phyloP scores from a whole-genome alignment of 1,140 invertebrate species.

The Aphaenogaster floridana region DNA sequence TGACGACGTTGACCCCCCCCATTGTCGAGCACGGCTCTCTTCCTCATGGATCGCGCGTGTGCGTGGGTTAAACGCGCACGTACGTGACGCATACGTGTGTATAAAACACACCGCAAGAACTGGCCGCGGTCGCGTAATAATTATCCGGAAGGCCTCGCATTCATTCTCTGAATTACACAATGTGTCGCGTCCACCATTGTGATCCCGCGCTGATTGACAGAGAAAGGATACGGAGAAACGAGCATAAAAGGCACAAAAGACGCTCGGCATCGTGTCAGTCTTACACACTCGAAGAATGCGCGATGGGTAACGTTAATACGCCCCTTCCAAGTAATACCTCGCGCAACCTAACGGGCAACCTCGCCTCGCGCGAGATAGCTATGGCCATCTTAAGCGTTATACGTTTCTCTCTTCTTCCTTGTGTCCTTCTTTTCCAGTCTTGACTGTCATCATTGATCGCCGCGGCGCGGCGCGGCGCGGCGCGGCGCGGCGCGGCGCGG shows the following conservation, averaged over 20 bases:
- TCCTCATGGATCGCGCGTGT: conserved; percentile 19
- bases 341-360: neutral
- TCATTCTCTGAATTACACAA: conserved; percentile 74
- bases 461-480: too few species aligned
- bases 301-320: conserved; percentile 40
- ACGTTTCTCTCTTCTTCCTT: neutral
- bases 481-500: too few species aligned
- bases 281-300: conserved; percentile 21
- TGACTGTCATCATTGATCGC: neutral
- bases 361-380: neutral
- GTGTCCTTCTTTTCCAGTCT: neutral
- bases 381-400: neutral
- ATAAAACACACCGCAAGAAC: conserved; percentile 43
- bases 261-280: conserved; percentile 39
- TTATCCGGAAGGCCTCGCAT: conserved; percentile 61
- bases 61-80: neutral
- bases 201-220: conserved; percentile 64
- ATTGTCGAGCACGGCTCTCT: conserved; percentile 56
- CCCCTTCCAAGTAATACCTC: conserved; percentile 22
- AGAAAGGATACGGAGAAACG: conserved; percentile 72
- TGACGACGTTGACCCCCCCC: conserved; percentile 48
- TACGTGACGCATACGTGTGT: neutral
- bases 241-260: conserved; percentile 61
- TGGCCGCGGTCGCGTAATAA: conserved; percentile 68
- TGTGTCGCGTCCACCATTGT: conserved; percentile 71